Evolutionary conservation across 2,113 vertebrate genomes (phyloP).

Genomic region (Eidolon helvum): DNA sequence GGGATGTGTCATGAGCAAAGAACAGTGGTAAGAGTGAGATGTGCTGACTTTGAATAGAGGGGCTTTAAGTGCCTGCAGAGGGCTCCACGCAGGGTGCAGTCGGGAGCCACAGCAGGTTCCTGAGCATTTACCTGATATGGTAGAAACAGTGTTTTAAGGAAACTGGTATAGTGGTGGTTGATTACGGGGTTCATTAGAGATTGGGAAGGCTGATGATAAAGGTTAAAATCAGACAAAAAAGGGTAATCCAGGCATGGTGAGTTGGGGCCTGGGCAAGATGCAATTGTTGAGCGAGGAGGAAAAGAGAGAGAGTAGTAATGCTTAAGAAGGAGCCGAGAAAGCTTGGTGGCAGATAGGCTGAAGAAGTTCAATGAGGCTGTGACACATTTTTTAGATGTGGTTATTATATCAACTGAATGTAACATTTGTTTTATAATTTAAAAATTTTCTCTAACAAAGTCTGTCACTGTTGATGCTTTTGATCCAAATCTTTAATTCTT

Average conservation of each 20-base stretch:
- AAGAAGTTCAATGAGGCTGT: background rate
- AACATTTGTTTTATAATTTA: background rate
- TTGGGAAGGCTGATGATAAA: background rate
- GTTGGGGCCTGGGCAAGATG: background rate
- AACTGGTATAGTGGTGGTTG: background rate
- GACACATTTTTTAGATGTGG: background rate
- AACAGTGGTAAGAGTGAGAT: background rate
- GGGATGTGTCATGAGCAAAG: background rate
- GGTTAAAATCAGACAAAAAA: background rate
- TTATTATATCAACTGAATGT: background rate
- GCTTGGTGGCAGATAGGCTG: background rate
- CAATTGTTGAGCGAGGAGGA: too few relatives aligned
- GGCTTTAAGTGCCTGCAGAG: background rate
- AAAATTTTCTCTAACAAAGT: background rate
- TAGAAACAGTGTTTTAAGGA: background rate
- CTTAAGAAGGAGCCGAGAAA: background rate
- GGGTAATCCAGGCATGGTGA: background rate
- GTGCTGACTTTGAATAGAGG: background rate
- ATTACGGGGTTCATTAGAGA: background rate
- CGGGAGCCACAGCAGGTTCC: background rate
- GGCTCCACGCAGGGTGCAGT: background rate
- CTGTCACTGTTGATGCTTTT: background rate
- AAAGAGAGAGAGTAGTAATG: background rate
- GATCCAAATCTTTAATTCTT: background rate
- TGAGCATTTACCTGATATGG: accelerated